Evolutionary conservation across 2,888 invertebrate genomes (phyloP).

Genomic region (Drosophila eohydei): DNA sequence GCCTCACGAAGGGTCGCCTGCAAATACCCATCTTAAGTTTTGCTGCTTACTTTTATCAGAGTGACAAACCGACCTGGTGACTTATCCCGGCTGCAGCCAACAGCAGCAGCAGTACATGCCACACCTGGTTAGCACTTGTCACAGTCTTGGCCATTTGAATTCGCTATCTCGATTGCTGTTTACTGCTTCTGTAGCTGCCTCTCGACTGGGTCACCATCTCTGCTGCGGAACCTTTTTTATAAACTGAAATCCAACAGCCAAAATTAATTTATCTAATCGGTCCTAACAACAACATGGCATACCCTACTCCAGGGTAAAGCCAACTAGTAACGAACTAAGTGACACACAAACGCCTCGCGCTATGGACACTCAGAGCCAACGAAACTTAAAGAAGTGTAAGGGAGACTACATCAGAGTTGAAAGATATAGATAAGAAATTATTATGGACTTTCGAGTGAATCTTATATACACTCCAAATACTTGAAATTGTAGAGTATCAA

Average conservation of each 20-base stretch:
- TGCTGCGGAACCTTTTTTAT: slow-evolving; percentile 31
- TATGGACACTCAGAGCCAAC: background rate
- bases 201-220: slow-evolving; percentile 28
- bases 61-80: slow-evolving; percentile 48
- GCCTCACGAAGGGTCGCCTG: slow-evolving; percentile 62
- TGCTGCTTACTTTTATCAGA: slow-evolving; percentile 1
- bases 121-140: slow-evolving; percentile 2
- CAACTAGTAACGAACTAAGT: background rate
- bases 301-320: background rate
- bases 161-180: background rate
- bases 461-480: too few species aligned
- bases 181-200: background rate
- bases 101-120: slow-evolving; percentile 10
- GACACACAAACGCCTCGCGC: background rate
- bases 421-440: background rate
- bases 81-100: slow-evolving; percentile 32
- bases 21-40: slow-evolving; percentile 18
- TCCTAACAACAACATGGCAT: background rate
- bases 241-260: slow-evolving; percentile 4
- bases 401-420: background rate
- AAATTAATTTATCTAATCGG: slow-evolving; percentile 45
- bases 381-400: background rate
- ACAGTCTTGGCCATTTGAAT: slow-evolving; percentile 4
- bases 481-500: background rate
- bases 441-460: background rate